Conservation (phyloP, 2,113 vertebrate species). For the Gadus chalcogrammus region DNA sequence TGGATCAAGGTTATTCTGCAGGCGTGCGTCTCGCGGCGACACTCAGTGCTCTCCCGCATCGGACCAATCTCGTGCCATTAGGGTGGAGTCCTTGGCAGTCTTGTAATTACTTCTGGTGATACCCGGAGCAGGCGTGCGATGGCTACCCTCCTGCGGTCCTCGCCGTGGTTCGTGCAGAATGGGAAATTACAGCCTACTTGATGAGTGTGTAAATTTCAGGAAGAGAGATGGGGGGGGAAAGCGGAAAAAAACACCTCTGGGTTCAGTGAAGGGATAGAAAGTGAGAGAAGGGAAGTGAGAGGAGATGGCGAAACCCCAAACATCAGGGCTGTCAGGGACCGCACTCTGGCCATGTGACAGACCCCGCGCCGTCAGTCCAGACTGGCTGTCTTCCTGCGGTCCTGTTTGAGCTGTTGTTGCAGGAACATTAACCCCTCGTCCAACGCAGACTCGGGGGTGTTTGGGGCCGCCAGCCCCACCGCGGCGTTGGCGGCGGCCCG, state of each 20-base stretch:
- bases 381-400: slow-evolving; percentile 68
- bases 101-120: slow-evolving; percentile 41
- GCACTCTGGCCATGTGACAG: slow-evolving; percentile 60
- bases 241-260: slow-evolving; percentile 25
- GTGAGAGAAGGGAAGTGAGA: slow-evolving; percentile 1
- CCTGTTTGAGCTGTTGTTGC: slow-evolving; percentile 44
- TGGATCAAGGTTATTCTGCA: slow-evolving; percentile 16
- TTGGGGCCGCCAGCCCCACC: not conserved
- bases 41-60: slow-evolving; percentile 5
- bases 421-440: slow-evolving; percentile 67
- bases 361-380: slow-evolving; percentile 51
- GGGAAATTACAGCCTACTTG: slow-evolving; percentile 48
- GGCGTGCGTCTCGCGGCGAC: slow-evolving; percentile 19
- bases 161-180: slow-evolving; percentile 34
- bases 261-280: slow-evolving; percentile 52
- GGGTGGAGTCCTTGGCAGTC: slow-evolving; percentile 28
- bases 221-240: slow-evolving; percentile 20
- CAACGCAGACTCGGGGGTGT: slow-evolving; percentile 28
- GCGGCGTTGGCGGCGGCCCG: slow-evolving; percentile 20
- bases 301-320: slow-evolving; percentile 21
- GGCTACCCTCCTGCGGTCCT: slow-evolving; percentile 33
- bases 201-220: slow-evolving; percentile 48
- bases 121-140: slow-evolving; percentile 45
- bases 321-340: slow-evolving; percentile 33
- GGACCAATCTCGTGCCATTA: slow-evolving; percentile 38